Base-by-base conservation (phyloP, 1,140 invertebrate genomes). In the Trachymyrmex septentrionalis region DNA sequence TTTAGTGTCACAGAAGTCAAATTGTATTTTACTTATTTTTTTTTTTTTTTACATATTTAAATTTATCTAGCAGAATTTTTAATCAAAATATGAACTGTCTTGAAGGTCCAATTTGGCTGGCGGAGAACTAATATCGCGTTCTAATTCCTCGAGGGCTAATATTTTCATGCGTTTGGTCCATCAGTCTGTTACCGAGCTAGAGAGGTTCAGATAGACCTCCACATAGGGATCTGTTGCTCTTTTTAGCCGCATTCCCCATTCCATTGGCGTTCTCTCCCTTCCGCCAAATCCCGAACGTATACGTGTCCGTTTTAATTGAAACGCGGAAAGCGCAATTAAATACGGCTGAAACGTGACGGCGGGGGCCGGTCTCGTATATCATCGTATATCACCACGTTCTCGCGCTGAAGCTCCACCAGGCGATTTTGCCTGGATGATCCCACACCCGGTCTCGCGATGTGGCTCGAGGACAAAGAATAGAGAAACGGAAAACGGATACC, bases 401-500 rank as follows among this genome's bases (percentile, higher is more conserved):
- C 19, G 53, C 19, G 3, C 9, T 21, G 75, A 38, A 59, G 2
- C 21, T n/a, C 48, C 48, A 10, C 24, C 16, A 6, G 10, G 0
- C 19, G 53, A 84, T 73, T 50, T 48, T 30, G 67, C n/a, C 24
- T 19, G 16, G 53, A 81, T 24, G 66, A 48, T 44, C 61, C 48
- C 63, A 6, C 27, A 10, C 27, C 24, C 64, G 34, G 38, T 14
- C 12, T 27, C 38, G 44, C 27, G 48, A 3, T 10, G 24, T 61
- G 34, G 38, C 16, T 38, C 80, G 34, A 19, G 55, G 55, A 84
- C 69, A 84, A 84, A 84, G 80, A 75, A 75, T 84, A 84, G 80
- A 84, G 80, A 84, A 73, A 73, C 80, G 69, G 80, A 75, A 84
- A 84, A 67, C 80, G 55, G 80, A 84, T 75, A 84, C 78, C 34